These are phyloP conservation scores for Helicolenus hilgendorfi DNA, from an alignment of 2,797 vertebrate species.

Conservation along the genomic window DNA sequence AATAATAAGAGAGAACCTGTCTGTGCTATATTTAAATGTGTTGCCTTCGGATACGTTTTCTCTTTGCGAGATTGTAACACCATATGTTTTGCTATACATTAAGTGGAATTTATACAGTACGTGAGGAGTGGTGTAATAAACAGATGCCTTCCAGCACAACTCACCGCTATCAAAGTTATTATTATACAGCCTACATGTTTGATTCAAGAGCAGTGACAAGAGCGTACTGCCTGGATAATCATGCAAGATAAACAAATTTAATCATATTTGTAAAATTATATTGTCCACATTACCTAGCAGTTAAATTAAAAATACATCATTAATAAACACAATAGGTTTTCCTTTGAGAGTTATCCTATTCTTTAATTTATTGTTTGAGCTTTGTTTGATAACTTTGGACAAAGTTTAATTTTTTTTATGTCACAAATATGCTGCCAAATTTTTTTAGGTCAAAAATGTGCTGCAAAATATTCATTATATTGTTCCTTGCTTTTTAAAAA, in stretches of 20 bases:
- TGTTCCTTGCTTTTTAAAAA: background rate
- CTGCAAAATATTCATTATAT: no score
- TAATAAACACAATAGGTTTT: background rate
- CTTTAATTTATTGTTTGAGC: background rate
- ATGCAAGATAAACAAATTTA: background rate
- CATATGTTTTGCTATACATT: background rate
- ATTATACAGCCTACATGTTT: background rate
- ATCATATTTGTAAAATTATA: background rate
- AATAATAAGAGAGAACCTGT: background rate
- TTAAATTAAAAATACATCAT: background rate
- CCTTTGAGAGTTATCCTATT: background rate
- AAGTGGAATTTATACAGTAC: background rate
- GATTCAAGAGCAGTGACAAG: background rate
- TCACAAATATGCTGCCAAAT: background rate
- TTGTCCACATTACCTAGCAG: background rate
- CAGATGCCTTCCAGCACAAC: background rate
- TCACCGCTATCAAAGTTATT: background rate
- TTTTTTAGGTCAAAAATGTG: no score
- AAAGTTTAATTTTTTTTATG: background rate
- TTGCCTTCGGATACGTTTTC: constrained; percentile 13
- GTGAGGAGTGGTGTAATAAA: background rate
- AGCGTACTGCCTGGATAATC: background rate
- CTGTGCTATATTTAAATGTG: constrained; percentile 5
- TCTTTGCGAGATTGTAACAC: background rate
- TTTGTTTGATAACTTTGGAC: background rate